phyloP scores from a whole-genome alignment of 2,888 invertebrate species.

The Galeopsomyia nigrocyanea region DNA sequence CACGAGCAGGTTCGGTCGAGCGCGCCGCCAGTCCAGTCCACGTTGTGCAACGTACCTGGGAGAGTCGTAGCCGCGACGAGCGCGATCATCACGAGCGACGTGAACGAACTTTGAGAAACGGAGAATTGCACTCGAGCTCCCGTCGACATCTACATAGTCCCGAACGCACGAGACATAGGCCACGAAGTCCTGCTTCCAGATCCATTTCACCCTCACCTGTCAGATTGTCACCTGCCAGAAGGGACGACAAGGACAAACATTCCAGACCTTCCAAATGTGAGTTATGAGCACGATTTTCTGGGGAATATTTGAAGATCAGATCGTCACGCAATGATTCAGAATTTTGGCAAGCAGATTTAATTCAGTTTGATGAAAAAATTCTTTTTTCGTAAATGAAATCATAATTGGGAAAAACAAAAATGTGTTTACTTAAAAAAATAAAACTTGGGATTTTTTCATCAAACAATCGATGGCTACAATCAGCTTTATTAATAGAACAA shows the following conservation, averaged over 20 bases:
- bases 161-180: slow-evolving; percentile 27
- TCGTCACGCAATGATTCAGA: too few relatives aligned
- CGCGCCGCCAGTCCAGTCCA: slow-evolving; percentile 58
- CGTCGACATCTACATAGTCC: slow-evolving; percentile 28
- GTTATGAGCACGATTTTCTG: not conserved
- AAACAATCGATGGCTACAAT: too few relatives aligned
- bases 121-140: not conserved
- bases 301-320: too few relatives aligned
- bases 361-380: too few relatives aligned
- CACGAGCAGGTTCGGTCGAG: slow-evolving; percentile 20
- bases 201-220: slow-evolving; percentile 40
- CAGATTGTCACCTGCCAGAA: not conserved
- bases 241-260: slow-evolving; percentile 34
- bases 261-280: slow-evolving; percentile 47
- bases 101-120: slow-evolving; percentile 6
- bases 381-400: too few relatives aligned
- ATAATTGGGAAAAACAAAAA: too few relatives aligned
- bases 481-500: too few relatives aligned
- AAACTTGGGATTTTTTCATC: too few relatives aligned
- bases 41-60: slow-evolving; percentile 65
- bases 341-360: too few relatives aligned
- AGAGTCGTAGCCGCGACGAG: slow-evolving; percentile 59
- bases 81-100: slow-evolving; percentile 46
- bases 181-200: slow-evolving; percentile 29
- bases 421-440: too few relatives aligned